Percentiles rank a stretch among this genome's conserved stretches.
phyloP scores from a whole-genome alignment of 2,888 invertebrate species.

The Nemoura dubitans region DNA sequence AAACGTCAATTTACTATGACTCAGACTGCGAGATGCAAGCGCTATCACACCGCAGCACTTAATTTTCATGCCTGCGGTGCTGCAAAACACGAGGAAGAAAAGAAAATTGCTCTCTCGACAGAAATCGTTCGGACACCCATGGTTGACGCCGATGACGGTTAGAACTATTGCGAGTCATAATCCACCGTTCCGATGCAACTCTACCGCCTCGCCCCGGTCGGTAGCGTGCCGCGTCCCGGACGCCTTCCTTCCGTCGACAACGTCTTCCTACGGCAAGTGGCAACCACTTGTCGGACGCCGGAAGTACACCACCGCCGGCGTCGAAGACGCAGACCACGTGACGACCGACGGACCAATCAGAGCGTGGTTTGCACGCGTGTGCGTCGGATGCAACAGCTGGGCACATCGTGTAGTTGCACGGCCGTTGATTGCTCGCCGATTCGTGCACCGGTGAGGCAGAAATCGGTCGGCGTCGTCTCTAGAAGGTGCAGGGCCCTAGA shows the following conservation, averaged over 20 bases:
- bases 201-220: not conserved
- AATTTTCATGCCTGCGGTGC: too few species aligned
- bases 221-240: not conserved
- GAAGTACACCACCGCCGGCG: not conserved
- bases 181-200: not conserved
- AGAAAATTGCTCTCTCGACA: too few species aligned
- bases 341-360: not conserved
- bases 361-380: not conserved
- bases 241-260: constrained; percentile 3
- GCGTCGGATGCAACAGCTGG: not conserved
- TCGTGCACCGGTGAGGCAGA: not conserved
- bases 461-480: not conserved
- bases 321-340: not conserved
- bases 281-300: not conserved
- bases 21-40: too few species aligned
- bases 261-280: not conserved
- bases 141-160: too few species aligned
- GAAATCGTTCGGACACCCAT: too few species aligned
- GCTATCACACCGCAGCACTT: too few species aligned
- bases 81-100: too few species aligned
- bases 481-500: not conserved
- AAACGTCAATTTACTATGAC: too few species aligned
- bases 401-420: not conserved
- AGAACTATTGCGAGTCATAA: not conserved
- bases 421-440: not conserved